A percentile compares a stretch with the other conserved stretches of the same genome.
These are phyloP conservation scores for Bombus haemorrhoidalis DNA, from an alignment of 1,140 invertebrate species.

Conservation along the genomic window DNA sequence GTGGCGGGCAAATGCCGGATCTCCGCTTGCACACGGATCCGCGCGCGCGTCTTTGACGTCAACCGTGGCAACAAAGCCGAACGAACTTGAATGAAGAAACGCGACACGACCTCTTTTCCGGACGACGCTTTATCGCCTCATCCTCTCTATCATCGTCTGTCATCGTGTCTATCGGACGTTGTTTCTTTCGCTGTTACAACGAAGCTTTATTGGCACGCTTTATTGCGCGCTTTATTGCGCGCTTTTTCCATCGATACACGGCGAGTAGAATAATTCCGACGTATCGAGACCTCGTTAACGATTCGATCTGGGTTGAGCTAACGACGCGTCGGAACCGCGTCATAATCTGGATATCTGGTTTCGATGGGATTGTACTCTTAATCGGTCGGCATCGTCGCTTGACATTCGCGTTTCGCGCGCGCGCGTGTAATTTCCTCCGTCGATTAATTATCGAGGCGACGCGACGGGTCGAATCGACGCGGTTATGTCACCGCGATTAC, in stretches of 20 bases:
- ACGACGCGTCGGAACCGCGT: neutral
- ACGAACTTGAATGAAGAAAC: conserved; percentile 12
- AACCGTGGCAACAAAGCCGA: conserved; percentile 23
- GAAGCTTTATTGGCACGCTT: neutral
- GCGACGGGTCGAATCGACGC: conserved; percentile 69
- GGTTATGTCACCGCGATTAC: conserved; percentile 78
- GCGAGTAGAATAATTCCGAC: neutral
- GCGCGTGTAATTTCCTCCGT: conserved; percentile 71
- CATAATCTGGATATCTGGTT: neutral
- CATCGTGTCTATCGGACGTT: neutral
- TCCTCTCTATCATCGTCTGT: neutral
- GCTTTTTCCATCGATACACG: neutral
- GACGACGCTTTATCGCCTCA: conserved; percentile 16
- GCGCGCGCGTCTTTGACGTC: conserved; percentile 31
- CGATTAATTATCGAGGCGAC: conserved; percentile 69
- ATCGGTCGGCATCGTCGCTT: neutral
- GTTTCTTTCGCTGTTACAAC: neutral
- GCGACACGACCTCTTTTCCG: conserved; percentile 26
- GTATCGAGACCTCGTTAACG: neutral
- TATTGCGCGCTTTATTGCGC: neutral
- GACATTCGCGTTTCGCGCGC: conserved; percentile 30
- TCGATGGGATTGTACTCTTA: neutral
- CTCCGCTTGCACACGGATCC: neutral
- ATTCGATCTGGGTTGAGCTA: neutral
- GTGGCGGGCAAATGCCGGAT: neutral